Evolutionary conservation across 1,140 invertebrate species (phyloP), one percentile per base, ranked within the genome.

Genomic region (Calephelis nemesis): DNA sequence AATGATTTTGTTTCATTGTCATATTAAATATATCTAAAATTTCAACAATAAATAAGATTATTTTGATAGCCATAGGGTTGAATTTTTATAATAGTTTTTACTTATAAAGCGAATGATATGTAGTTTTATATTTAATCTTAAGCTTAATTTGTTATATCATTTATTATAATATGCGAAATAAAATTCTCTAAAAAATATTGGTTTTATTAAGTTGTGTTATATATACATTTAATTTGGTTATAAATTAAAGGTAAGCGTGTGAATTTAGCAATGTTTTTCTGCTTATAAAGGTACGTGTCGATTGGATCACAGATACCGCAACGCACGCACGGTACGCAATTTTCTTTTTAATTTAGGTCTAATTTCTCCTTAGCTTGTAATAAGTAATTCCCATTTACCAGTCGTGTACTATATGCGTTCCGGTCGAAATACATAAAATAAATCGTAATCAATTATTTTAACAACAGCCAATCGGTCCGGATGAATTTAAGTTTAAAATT

Each of bases 71-170:
- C 8, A 58, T 30, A 30, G 52, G 13, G 71, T 69, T 70, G 60
- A 47, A 54, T 62, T 70, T 72, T 75, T 68, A 67, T 68, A 74
- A 73, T 63, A 75, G 69, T 73, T 78, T 74, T 71, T 68, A 74
- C 84, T 91, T 88, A 89, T 85, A 89, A 91, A 89, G 87, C 88
- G 87, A 91, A 87, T 91, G 88, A 91, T 91, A 91, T 91, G 88
- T 91, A 77, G 80, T 78, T 85, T 83, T 80, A 74, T 78, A 79
- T 82, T 87, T 87, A 87, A 58, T 47, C 40, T 58, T 60, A 60
- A 40, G 54, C 54, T 40, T 60, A 60, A 39, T 12, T 58, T 40
- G 54, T 58, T 58, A 58, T 6, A 19, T 39, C 39, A 1, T 45
- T 7, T 45, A 30, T 30, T 30, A 30, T 30, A 30, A 54, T 15